A percentile compares a stretch with the other conserved stretches of the same genome.
phyloP scores from a whole-genome alignment of 2,113 vertebrate species.

The Brachirus orientalis region DNA sequence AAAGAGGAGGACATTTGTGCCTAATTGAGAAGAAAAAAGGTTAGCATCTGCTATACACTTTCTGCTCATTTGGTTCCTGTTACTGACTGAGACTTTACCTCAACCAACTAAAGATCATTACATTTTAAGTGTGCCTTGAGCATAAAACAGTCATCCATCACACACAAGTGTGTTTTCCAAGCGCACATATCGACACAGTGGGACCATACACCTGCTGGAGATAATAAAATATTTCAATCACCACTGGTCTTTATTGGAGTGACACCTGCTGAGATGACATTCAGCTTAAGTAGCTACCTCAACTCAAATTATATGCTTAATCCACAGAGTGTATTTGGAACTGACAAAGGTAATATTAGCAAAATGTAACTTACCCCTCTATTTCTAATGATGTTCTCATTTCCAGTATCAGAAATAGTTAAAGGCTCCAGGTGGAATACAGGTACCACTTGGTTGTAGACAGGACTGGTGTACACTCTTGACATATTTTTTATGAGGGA shows the following conservation, averaged over 20 bases:
- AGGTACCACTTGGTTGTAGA: constrained; percentile 47
- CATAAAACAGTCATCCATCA: constrained; percentile 25
- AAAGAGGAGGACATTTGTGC: constrained; percentile 46
- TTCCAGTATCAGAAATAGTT: constrained; percentile 60
- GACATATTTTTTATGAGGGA: neutral
- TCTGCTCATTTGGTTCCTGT: constrained; percentile 24
- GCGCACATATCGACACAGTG: constrained; percentile 8
- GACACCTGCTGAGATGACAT: constrained; percentile 75
- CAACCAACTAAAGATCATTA: constrained; percentile 30
- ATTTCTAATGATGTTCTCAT: constrained; percentile 71
- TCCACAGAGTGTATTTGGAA: constrained; percentile 65
- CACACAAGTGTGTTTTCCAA: constrained; percentile 10
- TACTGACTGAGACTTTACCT: constrained; percentile 3
- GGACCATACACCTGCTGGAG: constrained; percentile 34
- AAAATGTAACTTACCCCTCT: constrained; percentile 66
- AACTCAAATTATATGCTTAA: constrained; percentile 69
- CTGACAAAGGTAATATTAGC: constrained; percentile 72
- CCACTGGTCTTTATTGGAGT: constrained; percentile 44
- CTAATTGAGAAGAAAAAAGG: constrained; percentile 57
- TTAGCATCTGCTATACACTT: constrained; percentile 22
- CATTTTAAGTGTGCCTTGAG: constrained; percentile 22
- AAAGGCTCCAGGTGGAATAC: constrained; percentile 65
- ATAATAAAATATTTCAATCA: constrained; percentile 62
- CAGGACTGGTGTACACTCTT: constrained; percentile 1
- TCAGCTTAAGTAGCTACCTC: constrained; percentile 55